Conservation (phyloP, 2,113 vertebrate genomes). For the Hippolais icterina region DNA sequence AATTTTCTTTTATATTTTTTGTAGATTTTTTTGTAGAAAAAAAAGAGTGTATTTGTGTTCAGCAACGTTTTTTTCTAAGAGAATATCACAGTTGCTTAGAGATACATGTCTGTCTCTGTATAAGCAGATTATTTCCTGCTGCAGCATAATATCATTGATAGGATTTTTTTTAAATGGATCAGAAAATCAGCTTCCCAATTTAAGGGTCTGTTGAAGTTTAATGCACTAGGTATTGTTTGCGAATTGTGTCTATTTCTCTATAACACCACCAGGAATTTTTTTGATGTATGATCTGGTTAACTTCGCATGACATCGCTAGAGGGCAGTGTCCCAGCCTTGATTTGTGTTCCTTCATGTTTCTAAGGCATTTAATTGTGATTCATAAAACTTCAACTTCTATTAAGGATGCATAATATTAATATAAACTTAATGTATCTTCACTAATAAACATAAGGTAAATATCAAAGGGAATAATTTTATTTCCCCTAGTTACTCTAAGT, state of each 20-base stretch:
- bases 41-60: not conserved
- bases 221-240: not conserved
- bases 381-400: not conserved
- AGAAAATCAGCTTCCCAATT: not conserved
- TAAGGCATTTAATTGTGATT: not conserved
- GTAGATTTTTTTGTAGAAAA: not conserved
- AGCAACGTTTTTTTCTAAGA: not conserved
- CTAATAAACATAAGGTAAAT: not conserved
- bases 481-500: not conserved
- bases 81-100: not conserved
- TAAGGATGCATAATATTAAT: not conserved
- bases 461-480: not conserved
- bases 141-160: not conserved
- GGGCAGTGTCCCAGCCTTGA: not conserved
- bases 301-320: not conserved
- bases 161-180: not conserved
- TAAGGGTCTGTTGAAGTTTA: not conserved
- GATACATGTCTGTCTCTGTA: not conserved
- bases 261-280: not conserved
- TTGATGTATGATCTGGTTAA: not conserved
- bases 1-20: not conserved
- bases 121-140: not conserved
- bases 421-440: not conserved
- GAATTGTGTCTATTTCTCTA: not conserved
- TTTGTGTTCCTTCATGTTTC: not conserved